phyloP scores from a whole-genome alignment of 37 sponge, comb jelly and placozoan genomes.

The Geodia barretti region DNA sequence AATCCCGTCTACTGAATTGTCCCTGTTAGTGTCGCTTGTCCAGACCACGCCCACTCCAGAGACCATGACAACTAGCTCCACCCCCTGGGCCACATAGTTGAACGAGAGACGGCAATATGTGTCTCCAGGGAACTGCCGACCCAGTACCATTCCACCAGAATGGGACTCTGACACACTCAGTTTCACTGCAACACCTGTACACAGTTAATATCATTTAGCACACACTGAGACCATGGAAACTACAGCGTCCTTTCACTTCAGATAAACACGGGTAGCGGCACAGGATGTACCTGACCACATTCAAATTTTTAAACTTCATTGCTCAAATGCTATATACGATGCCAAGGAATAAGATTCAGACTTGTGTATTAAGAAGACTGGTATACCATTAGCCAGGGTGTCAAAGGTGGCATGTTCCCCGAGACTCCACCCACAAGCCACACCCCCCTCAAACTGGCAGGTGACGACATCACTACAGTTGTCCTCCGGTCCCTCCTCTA shows the following conservation, averaged over 20 bases:
- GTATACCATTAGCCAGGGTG: too few species aligned
- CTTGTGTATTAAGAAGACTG: too few species aligned
- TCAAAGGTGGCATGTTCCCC: neutral
- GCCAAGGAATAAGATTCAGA: too few species aligned
- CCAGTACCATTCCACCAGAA: neutral
- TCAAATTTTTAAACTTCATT: too few species aligned
- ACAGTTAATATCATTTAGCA: too few species aligned
- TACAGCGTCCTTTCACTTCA: too few species aligned
- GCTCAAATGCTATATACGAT: too few species aligned
- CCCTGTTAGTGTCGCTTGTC: neutral
- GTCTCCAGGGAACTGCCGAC: neutral
- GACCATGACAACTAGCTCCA: neutral
- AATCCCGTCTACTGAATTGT: neutral
- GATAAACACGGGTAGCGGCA: too few species aligned
- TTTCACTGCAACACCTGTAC: neutral
- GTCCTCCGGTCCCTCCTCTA: neutral
- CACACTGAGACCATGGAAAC: too few species aligned
- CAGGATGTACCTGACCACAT: too few species aligned
- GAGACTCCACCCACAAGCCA: neutral
- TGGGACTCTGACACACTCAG: neutral
- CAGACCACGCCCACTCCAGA: neutral
- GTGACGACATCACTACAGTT: neutral
- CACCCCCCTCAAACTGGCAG: slow-evolving; percentile 36
- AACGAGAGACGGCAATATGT: neutral
- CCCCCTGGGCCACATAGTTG: neutral